A percentile compares a stretch with the other conserved stretches of the same genome.
These are phyloP conservation scores for Auanema freiburgensis DNA, from an alignment of 2,888 invertebrate genomes.

Conservation along the genomic window DNA sequence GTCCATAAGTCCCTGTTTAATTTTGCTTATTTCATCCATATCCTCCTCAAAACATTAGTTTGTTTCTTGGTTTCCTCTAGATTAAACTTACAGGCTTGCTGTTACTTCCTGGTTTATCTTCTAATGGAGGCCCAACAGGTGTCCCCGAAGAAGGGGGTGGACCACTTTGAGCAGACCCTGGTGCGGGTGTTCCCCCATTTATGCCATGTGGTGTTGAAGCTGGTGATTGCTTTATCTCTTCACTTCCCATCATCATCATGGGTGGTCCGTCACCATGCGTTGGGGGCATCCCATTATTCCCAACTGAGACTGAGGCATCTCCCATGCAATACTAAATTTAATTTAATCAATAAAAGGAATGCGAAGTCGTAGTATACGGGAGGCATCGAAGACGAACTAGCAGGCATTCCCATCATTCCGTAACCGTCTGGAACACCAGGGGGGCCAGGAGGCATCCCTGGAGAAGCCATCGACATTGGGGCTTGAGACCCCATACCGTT, in stretches of 20 bases:
- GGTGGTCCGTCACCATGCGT: not conserved
- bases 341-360: not conserved
- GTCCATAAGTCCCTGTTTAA: constrained; percentile 99
- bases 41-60: constrained; percentile 30
- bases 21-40: constrained; percentile 87
- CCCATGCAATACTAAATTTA: constrained; percentile 40
- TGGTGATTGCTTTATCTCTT: constrained; percentile 42
- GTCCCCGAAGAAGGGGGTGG: constrained; percentile 16
- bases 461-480: constrained; percentile 47
- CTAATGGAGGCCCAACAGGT: constrained; percentile 16
- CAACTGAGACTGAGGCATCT: constrained; percentile 30
- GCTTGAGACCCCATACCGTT: constrained; percentile 41
- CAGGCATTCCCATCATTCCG: constrained; percentile 25
- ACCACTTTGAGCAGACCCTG: constrained; percentile 37
- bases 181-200: constrained; percentile 34
- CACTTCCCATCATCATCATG: constrained; percentile 26
- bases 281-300: constrained; percentile 15
- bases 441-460: constrained; percentile 33
- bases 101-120: constrained; percentile 19
- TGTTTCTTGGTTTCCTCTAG: not conserved
- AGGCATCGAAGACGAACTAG: constrained; percentile 28
- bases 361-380: not conserved
- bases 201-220: constrained; percentile 36
- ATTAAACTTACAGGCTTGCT: constrained; percentile 17
- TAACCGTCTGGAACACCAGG: constrained; percentile 12